A percentile compares a stretch with the other conserved stretches of the same genome.
phyloP scores from a whole-genome alignment of 2,888 invertebrate species.

The Dryobota labecula region DNA sequence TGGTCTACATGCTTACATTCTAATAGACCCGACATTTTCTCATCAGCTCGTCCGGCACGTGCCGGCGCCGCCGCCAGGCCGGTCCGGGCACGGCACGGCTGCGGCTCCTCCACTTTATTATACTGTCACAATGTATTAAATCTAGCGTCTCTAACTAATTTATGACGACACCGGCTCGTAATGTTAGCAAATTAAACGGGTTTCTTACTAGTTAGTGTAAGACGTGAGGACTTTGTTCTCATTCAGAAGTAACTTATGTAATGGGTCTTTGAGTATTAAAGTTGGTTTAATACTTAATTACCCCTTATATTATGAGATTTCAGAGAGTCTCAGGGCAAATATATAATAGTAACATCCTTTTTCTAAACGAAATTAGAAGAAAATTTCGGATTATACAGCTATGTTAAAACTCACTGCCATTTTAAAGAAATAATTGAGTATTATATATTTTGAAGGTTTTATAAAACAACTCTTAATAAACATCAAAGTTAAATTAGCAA shows the following conservation, averaged over 20 bases:
- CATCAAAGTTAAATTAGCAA: too few species aligned
- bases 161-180: slow-evolving; percentile 52
- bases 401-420: not conserved
- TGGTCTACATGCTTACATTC: slow-evolving; percentile 19
- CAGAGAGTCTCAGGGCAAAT: not conserved
- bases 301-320: slow-evolving; percentile 11
- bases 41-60: slow-evolving; percentile 44
- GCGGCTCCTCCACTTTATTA: slow-evolving; percentile 41
- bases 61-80: slow-evolving; percentile 4
- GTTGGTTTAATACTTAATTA: slow-evolving; percentile 21
- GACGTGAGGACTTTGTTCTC: slow-evolving; percentile 34
- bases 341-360: not conserved
- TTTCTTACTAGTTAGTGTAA: slow-evolving; percentile 32
- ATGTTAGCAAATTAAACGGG: slow-evolving; percentile 52
- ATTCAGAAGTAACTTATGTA: slow-evolving; percentile 6
- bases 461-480: not conserved
- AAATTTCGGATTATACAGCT: not conserved
- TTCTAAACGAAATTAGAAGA: slow-evolving; percentile 1
- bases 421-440: not conserved
- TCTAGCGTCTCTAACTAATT: slow-evolving; percentile 55
- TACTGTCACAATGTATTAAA: slow-evolving; percentile 54
- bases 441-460: too few species aligned
- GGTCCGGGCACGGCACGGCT: slow-evolving; percentile 7
- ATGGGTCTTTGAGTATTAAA: not conserved
- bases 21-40: slow-evolving; percentile 40